Base-by-base conservation (phyloP, 2,888 invertebrate species). In the Drymonia ruficornis region DNA sequence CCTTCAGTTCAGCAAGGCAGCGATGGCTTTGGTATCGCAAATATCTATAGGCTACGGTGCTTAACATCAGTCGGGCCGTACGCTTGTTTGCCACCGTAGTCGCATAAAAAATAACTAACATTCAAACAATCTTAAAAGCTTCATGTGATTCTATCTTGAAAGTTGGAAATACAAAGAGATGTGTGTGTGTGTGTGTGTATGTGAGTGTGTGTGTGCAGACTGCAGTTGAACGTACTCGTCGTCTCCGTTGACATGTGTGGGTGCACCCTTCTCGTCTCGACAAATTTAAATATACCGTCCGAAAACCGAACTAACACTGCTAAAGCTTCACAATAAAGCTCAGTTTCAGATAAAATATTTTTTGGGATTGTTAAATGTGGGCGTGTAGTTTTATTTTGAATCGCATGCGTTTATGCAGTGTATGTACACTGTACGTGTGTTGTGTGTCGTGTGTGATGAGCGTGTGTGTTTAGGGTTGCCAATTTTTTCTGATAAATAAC, bases 221-320 rank as follows among this genome's bases (percentile, higher is more conserved):
- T 89, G 89, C 88, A 87, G 67, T 78, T 73, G 74, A 76, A 77
- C 67, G 63, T 72, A 81, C 79, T 78, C 78, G 77, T 74, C 74
- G 70, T 74, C 85, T 74, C 83, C 62, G 28, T 68, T 48, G 49
- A 15, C 28, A 48, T 71, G 89, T 90, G 80, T 84, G 86, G 38
- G 89, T 89, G 84, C 90, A 89, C 90, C 91, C 91, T 91, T 90
- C 86, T 78, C 74, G 88, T 88, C 84, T 83, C 78, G 73, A 66
- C 83, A 70, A 71, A 63, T 53, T 69, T 67, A 63, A 9, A 34
- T 53, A 56, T 72, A 49, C 59, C 42, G 36, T 15, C 16, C 0
- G 51, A 52, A 56, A 55, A 56, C 2, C 0, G 0, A 18, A 5
- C 8, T 1, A 5, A n/a, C 8, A 9, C 36, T 70, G 53, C 52